Evolutionary conservation across 2,888 invertebrate genomes (phyloP), one percentile per base, ranked within the genome.

Genomic region (Horisme vitalbata): DNA sequence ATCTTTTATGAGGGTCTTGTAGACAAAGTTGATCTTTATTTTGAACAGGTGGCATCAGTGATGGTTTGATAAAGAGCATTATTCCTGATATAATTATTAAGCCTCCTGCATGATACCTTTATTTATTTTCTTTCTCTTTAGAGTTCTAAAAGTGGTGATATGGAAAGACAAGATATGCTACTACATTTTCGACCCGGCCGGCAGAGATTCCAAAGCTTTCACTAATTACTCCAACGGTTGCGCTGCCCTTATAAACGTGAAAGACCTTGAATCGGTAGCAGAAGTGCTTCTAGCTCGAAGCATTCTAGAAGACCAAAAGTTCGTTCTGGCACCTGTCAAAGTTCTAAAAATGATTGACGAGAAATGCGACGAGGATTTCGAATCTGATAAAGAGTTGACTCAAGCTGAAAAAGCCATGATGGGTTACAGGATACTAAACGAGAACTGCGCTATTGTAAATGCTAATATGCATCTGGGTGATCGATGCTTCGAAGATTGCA

Each of bases 101-200:
- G n/a, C 18, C 18, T 18, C 4, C 6, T 18, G 6, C 6, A 11
- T 27, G 2, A 4, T n/a, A 7, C 8, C 6, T 12, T 12, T 12
- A 7, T 14, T 13, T 4, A 3, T 9, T 24, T 32, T 24, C 18
- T 18, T 37, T 21, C 2, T 6, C 57, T 58, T 34, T 55, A 88
- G 89, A 63, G 76, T 86, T 1, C 51, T 89, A 5, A 90, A 90
- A 67, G 65, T 92, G 8, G 85, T 89, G 0, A 87, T 92, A 55
- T 92, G 92, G 93, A 92, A 91, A 53, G 91, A 91, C 57, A 90
- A 81, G 33, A 83, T 91, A 33, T 86, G 90, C 50, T 93, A 80
- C 65, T 93, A 92, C 50, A 87, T 94, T 55, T 94, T 93, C 61
- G 94, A 94, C 68, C 91, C 93, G 0, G 91, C 85, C 10, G 91